Base-by-base conservation (phyloP, 2,113 vertebrate species). In the Podiceps cristatus region DNA sequence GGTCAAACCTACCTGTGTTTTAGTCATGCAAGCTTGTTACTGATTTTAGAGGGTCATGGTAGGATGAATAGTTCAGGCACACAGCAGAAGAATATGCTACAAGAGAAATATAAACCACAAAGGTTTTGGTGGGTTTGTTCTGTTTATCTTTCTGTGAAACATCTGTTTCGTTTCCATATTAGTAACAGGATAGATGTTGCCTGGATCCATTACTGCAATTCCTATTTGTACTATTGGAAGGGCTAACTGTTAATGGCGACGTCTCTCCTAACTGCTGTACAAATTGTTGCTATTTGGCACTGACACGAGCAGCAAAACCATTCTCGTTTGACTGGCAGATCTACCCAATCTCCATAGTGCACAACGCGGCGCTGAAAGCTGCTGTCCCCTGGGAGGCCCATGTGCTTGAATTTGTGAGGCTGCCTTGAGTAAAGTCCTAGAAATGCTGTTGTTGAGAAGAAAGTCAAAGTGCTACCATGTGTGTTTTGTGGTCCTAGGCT, bases 241-340 rank as follows among this genome's bases (percentile, higher is more conserved):
- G 31, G 25, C 22, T 80, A 76, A 27, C 52, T 15, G 49, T 29
- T 62, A 59, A 15, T 42, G 44, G 37, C 10, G 13, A 35, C 0
- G 0, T 35, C 52, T 59, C 42, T 85, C 52, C 28, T 1, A 1
- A n/a, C 55, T 0, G 1, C 64, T 84, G 28, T 24, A 35, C 17
- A 11, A 3, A 0, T 13, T 44, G 10, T 5, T 58, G n/a, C 14
- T 86, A 29, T n/a, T 49, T 75, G 74, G 12, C 44, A 52, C 53
- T 10, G 53, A 72, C 53, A 50, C n/a, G n/a, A 81, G 68, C 49
- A 84, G 35, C n/a, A 64, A 47, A 76, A 25, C 53, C 1, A 0
- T 68, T 60, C 60, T 79, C 1, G 2, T 63, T 42, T 37, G 53
- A 18, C 71, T 55, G 91, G 42, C 10, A 45, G 71, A 64, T 42